These are phyloP conservation scores for Plumapathes pennacea DNA, from an alignment of 92 coral and sea anemone species.

Conservation along the genomic window DNA sequence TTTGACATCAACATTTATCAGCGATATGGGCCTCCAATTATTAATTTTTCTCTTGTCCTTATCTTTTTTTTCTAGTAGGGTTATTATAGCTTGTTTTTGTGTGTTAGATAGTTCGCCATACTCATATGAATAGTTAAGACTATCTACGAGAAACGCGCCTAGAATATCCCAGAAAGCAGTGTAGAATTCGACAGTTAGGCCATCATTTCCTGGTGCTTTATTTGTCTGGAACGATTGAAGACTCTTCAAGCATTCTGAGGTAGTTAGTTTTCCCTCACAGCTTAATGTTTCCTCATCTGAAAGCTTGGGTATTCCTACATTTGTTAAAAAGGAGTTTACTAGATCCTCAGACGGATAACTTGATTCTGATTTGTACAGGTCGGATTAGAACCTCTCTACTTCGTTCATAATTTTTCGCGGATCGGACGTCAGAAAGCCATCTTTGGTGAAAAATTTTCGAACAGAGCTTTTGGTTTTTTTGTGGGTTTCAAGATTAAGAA, in stretches of 20 bases:
- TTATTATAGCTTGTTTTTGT: conserved; percentile 17
- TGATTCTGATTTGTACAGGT: conserved; percentile 11
- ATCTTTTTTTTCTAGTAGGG: conserved; percentile 7
- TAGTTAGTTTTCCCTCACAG: conserved; percentile 25
- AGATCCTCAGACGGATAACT: neutral
- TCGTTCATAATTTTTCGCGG: conserved; percentile 19
- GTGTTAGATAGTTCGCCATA: conserved; percentile 13
- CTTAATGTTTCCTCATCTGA: conserved; percentile 3
- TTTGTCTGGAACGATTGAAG: conserved; percentile 16
- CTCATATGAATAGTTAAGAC: conserved; percentile 8
- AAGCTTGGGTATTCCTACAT: conserved; percentile 18
- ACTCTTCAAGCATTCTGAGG: conserved; percentile 19
- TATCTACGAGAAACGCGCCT: conserved; percentile 5
- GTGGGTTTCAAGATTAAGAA: conserved; percentile 32
- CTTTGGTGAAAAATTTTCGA: conserved; percentile 13
- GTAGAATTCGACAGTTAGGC: conserved; percentile 43
- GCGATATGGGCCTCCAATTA: conserved; percentile 27
- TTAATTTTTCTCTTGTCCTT: conserved; percentile 13
- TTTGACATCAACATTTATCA: conserved; percentile 6
- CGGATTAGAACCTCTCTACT: conserved; percentile 8
- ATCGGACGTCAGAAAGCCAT: conserved; percentile 6
- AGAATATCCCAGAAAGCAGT: conserved; percentile 30
- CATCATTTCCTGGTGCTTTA: conserved; percentile 49
- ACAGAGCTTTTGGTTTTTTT: conserved; percentile 9
- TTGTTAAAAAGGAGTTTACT: conserved; percentile 6